Conservation (phyloP, 2,888 invertebrate species). For the Acleris cristana region DNA sequence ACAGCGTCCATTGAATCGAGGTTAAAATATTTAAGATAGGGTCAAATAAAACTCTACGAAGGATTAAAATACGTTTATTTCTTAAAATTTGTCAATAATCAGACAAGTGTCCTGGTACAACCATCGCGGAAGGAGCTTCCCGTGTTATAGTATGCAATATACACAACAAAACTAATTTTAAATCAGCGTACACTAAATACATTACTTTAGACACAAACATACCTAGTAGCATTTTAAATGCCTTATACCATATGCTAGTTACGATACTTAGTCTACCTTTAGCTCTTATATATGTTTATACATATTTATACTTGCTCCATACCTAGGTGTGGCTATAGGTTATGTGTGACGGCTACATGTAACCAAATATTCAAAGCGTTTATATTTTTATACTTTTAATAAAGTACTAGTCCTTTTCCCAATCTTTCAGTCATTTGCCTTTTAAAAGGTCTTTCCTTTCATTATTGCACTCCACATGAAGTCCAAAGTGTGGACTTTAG, state of each 20-base stretch:
- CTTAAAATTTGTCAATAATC: conserved; percentile 78
- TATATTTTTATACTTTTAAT: conserved; percentile 6
- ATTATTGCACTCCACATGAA: conserved; percentile 4
- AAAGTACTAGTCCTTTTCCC: conserved; percentile 19
- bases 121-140: conserved; percentile 51
- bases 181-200: conserved; percentile 50
- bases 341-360: conserved; percentile 24
- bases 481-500: not conserved
- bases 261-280: conserved; percentile 36
- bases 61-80: conserved; percentile 81
- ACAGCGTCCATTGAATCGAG: not conserved
- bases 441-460: conserved; percentile 27
- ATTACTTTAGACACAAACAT: conserved; percentile 56
- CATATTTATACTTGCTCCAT: conserved; percentile 36
- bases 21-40: conserved; percentile 5
- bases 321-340: conserved; percentile 28
- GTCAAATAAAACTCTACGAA: conserved; percentile 65
- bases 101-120: conserved; percentile 60
- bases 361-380: conserved; percentile 24
- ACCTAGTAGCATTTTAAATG: conserved; percentile 54
- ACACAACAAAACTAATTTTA: conserved; percentile 57
- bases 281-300: conserved; percentile 37
- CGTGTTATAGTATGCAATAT: conserved; percentile 56
- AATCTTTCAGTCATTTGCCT: conserved; percentile 33
- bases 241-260: conserved; percentile 42